A percentile compares a stretch with the other conserved stretches of the same genome.
phyloP scores from a whole-genome alignment of 2,113 vertebrate species.

The Thomomys bottae region DNA sequence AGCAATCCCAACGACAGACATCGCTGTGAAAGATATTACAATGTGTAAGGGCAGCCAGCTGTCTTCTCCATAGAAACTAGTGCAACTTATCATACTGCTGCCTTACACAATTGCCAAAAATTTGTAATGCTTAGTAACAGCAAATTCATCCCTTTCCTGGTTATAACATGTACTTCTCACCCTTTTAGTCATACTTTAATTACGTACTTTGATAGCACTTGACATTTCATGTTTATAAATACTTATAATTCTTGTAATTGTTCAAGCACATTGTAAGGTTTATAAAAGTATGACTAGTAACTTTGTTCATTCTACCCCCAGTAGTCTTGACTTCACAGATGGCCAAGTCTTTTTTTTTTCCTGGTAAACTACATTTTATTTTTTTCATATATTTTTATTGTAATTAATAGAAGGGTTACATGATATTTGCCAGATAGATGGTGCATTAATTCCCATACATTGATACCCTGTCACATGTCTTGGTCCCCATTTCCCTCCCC shows the following conservation, averaged over 20 bases:
- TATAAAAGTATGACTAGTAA: not conserved
- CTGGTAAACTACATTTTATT: no score
- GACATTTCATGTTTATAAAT: constrained; percentile 1
- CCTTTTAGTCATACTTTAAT: not conserved
- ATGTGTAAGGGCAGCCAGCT: not conserved
- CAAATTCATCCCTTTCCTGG: not conserved
- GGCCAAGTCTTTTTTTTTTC: no score
- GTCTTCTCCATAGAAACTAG: not conserved
- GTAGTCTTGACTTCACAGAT: no score
- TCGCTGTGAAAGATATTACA: not conserved
- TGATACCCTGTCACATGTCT: no score
- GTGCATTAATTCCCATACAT: no score
- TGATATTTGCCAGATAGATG: no score
- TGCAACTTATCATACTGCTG: not conserved
- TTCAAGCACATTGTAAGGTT: not conserved
- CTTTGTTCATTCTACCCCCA: not conserved
- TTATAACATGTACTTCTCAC: not conserved
- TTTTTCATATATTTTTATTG: no score
- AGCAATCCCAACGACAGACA: not conserved
- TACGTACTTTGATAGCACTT: not conserved
- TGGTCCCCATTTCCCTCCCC: no score
- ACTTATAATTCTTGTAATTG: not conserved
- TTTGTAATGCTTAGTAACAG: not conserved
- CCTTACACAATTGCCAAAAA: not conserved
- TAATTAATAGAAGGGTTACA: no score